Evolutionary conservation across 2,113 vertebrate genomes (phyloP).

Genomic region (Porphyrio hochstetteri): DNA sequence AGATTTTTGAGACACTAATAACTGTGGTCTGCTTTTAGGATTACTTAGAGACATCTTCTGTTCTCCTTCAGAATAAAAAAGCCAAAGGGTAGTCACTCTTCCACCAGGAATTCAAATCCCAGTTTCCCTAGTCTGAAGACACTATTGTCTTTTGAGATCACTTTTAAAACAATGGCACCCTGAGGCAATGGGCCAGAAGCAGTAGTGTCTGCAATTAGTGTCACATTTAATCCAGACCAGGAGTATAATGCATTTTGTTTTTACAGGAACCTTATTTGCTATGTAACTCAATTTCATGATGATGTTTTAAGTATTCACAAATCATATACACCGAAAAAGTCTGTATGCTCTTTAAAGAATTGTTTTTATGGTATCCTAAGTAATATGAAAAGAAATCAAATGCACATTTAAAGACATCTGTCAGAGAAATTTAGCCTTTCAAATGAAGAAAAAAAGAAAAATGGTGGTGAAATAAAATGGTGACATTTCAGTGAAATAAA

Average conservation of each 20-base stretch:
- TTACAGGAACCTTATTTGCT: not conserved
- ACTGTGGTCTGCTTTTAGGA: constrained; percentile 28
- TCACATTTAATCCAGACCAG: not conserved
- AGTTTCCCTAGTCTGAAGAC: constrained; percentile 5
- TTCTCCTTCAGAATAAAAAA: constrained; percentile 15
- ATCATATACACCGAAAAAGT: not conserved
- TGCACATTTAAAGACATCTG: not conserved
- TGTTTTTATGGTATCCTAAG: not conserved
- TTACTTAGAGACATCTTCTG: constrained; percentile 17
- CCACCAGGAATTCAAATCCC: constrained; percentile 25
- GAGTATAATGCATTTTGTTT: not conserved
- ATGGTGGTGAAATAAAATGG: not conserved
- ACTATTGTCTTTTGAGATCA: constrained; percentile 7
- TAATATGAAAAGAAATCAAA: not conserved
- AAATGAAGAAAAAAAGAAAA: not conserved
- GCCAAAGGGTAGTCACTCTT: constrained; percentile 12
- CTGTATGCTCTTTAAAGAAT: not conserved
- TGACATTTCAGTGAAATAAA: not conserved
- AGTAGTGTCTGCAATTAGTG: not conserved
- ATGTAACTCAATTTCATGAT: not conserved
- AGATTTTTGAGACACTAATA: constrained; percentile 20
- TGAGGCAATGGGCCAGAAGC: constrained; percentile 30
- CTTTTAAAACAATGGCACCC: constrained; percentile 47
- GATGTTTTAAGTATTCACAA: constrained; percentile 40
- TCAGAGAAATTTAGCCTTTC: not conserved